phyloP scores from a whole-genome alignment of 2,888 invertebrate genomes.

The Leptodirus hochenwartii region DNA sequence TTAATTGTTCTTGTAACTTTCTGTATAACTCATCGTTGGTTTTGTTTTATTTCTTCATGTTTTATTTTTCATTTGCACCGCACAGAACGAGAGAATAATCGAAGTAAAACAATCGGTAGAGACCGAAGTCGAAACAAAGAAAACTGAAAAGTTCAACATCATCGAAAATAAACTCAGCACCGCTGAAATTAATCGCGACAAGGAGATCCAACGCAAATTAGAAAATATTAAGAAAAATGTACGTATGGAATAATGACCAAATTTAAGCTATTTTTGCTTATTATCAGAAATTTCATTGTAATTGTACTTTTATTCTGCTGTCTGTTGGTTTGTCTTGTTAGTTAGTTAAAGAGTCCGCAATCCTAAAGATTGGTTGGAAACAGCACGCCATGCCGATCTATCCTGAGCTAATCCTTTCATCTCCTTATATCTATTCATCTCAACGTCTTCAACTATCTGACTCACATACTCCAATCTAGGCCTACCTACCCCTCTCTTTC shows the following conservation, averaged over 20 bases:
- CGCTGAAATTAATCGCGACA: conserved; percentile 69
- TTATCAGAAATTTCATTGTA: not conserved
- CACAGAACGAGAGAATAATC: conserved; percentile 22
- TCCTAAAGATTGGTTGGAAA: no score
- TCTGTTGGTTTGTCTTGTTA: not conserved
- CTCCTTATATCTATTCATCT: no score
- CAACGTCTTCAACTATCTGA: no score
- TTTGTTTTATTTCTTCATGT: conserved; percentile 8
- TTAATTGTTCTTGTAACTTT: no score
- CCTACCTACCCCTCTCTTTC: no score
- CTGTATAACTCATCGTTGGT: no score
- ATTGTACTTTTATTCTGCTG: not conserved
- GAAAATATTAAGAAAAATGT: conserved; percentile 73
- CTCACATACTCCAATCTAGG: no score
- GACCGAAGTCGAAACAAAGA: conserved; percentile 18
- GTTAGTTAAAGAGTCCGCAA: no score
- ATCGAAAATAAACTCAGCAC: conserved; percentile 52
- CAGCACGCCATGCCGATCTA: no score
- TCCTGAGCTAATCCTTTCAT: no score
- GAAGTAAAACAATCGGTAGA: conserved; percentile 22
- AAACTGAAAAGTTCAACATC: conserved; percentile 29
- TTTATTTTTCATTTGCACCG: conserved; percentile 7
- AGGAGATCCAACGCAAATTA: conserved; percentile 70
- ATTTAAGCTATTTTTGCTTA: conserved; percentile 5
- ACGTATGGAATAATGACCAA: no score